These are phyloP conservation scores for Geotrupes spiniger DNA, from an alignment of 2,888 invertebrate genomes.

Conservation along the genomic window DNA sequence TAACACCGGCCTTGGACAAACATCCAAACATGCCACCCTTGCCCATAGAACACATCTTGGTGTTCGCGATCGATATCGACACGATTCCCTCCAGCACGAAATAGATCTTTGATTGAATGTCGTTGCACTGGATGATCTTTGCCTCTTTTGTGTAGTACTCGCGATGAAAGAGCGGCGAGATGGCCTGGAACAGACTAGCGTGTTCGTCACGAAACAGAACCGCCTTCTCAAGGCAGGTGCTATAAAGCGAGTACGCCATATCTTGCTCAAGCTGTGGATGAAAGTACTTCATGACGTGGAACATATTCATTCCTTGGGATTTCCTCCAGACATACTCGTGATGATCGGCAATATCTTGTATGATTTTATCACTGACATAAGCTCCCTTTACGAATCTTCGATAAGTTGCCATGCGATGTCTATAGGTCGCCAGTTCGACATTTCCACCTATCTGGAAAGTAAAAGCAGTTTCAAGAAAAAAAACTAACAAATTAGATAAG, in stretches of 20 bases:
- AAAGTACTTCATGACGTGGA: conserved; percentile 18
- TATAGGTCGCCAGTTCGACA: conserved; percentile 25
- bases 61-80: conserved; percentile 18
- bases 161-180: conserved; percentile 23
- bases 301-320: conserved; percentile 24
- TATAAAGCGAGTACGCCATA: conserved; percentile 15
- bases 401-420: conserved; percentile 28
- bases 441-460: conserved; percentile 29
- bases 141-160: conserved; percentile 28
- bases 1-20: conserved; percentile 23
- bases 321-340: conserved; percentile 30
- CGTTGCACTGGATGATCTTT: conserved; percentile 32
- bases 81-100: conserved; percentile 30
- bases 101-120: conserved; percentile 29
- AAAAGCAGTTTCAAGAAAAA: background rate
- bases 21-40: conserved; percentile 31
- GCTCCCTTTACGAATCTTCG: conserved; percentile 28
- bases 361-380: conserved; percentile 24
- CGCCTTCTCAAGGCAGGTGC: conserved; percentile 16
- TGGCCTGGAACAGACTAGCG: conserved; percentile 20
- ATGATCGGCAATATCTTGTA: conserved; percentile 27
- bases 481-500: background rate
- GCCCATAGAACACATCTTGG: conserved; percentile 10
- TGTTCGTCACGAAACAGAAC: conserved; percentile 14
- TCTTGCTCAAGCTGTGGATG: conserved; percentile 21